These are phyloP conservation scores for Baronia brevicornis DNA, from an alignment of 2,888 invertebrate genomes.

Conservation along the genomic window DNA sequence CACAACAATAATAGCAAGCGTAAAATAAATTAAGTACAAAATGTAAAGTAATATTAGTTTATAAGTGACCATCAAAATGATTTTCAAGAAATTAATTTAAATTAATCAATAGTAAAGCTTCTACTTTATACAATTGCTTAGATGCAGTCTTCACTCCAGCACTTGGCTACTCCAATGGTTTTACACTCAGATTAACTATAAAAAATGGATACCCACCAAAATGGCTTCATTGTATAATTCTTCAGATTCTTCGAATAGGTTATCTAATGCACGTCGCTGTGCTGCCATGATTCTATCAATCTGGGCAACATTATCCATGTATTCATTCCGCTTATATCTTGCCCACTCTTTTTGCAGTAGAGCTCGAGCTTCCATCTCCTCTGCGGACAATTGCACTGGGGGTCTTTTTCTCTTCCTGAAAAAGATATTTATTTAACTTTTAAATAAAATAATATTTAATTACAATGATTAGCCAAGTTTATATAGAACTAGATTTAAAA, in stretches of 20 bases:
- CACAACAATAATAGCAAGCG: not conserved
- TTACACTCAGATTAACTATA: not conserved
- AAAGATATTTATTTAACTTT: slow-evolving; percentile 1
- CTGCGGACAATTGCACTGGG: slow-evolving; percentile 58
- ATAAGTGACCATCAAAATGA: slow-evolving; percentile 9
- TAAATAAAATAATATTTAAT: not conserved
- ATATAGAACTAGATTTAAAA: no score
- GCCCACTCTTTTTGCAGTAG: slow-evolving; percentile 85
- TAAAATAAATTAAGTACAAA: slow-evolving; percentile 5
- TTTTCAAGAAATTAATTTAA: slow-evolving; percentile 5
- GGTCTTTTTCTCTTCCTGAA: slow-evolving; percentile 65
- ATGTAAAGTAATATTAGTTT: slow-evolving; percentile 3
- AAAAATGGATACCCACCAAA: slow-evolving; percentile 66
- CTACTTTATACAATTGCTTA: no score
- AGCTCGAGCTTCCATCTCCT: slow-evolving; percentile 78
- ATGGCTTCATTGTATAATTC: slow-evolving; percentile 92
- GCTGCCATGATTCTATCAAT: slow-evolving; percentile 80
- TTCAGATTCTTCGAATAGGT: slow-evolving; percentile 86
- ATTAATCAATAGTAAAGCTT: no score
- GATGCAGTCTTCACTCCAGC: no score
- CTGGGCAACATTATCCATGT: slow-evolving; percentile 78
- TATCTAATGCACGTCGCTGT: slow-evolving; percentile 87
- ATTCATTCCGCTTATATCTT: slow-evolving; percentile 79
- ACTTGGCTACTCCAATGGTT: no score
- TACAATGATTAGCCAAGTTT: no score